Base-by-base conservation (phyloP, 2,113 vertebrate genomes). In the Syngnathus floridae region DNA sequence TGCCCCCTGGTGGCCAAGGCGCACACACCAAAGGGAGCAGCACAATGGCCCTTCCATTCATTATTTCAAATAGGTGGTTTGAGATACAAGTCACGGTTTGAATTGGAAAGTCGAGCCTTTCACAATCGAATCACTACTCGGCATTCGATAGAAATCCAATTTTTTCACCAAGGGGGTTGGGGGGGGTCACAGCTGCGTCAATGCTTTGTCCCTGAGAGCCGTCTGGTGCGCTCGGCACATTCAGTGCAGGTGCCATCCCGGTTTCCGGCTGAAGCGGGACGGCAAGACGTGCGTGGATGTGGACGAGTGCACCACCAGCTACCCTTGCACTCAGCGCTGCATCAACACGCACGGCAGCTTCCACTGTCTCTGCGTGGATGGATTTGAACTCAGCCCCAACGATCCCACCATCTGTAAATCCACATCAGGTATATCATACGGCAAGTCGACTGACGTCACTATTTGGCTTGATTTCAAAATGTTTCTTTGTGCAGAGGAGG, bases 401-500 rank as follows among this genome's bases (percentile, higher is more conserved):
- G 90, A 98, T 84, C 92, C 92, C 79, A 97, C 93, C 60, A 93
- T 93, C 90, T 99, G 97, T 87, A 99, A 98, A 86, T 95, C 94
- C n/a, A 91, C 92, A 70, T 93, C 93, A 0, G 95, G 95, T 97
- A 31, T 3, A 31, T 3, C 26, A 3, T 3, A 3, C 26, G 26
- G 26, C 26, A 31, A 31, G 26, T 31, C 26, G 2, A 31, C 26
- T 31, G 0, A 31, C 26, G 26, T 31, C 26, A 3, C 26, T 3
- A 3, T 31, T 31, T 31, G 26, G 0, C 3, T 31, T 31, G 26
- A 31, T 31, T 31, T 31, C 3, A 31, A 31, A 31, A 31, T 51
- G 19, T 36, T 75, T 65, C 12, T 61, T 21, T 66, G 21, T 58
- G 40, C 79, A 98, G 97, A 95, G 0, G 95, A 96, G 71, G 96